Evolutionary conservation across 1,140 invertebrate species (phyloP), one percentile per base, ranked within the genome.

Genomic region (Trachelipus rathkii): DNA sequence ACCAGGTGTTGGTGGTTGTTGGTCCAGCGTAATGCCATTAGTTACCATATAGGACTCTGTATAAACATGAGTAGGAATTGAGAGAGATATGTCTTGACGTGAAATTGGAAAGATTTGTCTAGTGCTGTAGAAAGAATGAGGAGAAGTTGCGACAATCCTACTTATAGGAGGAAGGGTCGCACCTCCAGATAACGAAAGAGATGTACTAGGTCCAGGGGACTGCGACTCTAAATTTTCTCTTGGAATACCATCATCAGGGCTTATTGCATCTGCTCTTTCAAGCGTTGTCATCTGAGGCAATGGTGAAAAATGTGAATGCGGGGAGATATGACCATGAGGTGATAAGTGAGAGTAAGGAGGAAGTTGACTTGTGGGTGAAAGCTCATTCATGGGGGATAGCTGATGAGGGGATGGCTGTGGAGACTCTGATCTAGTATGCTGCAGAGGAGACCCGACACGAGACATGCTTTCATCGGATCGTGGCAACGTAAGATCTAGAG

Each of bases 301-400:
- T n/a, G 79, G 77, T 13, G 79, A 78, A 15, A 81, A 73, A 66
- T 81, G 79, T 44, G 79, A 81, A 53, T 81, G 77, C 15, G 79
- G 79, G 45, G 79, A 76, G 10, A 81, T 44, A 19, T 78, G 77
- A 10, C 67, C 71, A 67, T 78, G 77, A 45, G 77, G 75, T 67
- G 76, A 77, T 10, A 77, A 33, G 46, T 80, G 79, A 45, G 71
- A 77, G 70, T 80, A 75, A 8, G 77, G 71, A 9, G 79, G 76
- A 10, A 81, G 75, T 33, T 81, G 79, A 43, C 53, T 81, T 53
- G 77, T 72, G 7, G 79, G 79, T 11, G 79, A 80, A 11, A 80
- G 67, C 33, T 80, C 77, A 67, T 81, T 78, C 13, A 77, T 76
- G 44, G 79, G 79, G 10, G 79, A 81, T 45, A 81, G 60, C 53